Evolutionary conservation across 2,113 vertebrate genomes (phyloP).

Genomic region (Nothoprocta pentlandii): DNA sequence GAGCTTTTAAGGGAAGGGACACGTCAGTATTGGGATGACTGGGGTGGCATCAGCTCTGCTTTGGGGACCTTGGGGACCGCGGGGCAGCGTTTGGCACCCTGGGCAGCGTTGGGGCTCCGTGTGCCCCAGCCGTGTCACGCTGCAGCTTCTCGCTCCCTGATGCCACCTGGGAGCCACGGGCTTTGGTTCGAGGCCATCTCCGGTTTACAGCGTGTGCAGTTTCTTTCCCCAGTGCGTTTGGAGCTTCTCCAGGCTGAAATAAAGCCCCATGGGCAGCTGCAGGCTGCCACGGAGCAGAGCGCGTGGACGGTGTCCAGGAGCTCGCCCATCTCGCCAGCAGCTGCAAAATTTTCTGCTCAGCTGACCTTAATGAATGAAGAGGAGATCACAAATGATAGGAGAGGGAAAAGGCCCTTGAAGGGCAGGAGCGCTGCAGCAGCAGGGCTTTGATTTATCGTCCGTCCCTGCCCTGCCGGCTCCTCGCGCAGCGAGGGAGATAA

Average conservation of each 20-base stretch:
- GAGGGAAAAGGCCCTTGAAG: background rate
- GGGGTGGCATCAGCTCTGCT: background rate
- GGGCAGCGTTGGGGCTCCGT: accelerated
- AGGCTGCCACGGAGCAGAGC: background rate
- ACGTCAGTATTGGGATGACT: background rate
- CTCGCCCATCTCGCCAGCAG: background rate
- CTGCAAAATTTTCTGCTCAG: constrained; percentile 2
- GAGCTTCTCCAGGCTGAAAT: background rate
- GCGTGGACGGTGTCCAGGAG: constrained; percentile 7
- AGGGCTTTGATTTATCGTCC: background rate
- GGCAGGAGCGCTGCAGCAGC: background rate
- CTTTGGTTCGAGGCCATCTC: background rate
- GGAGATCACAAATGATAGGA: background rate
- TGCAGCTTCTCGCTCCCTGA: background rate
- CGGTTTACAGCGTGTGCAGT: accelerated
- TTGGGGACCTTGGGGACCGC: accelerated
- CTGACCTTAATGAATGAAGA: background rate
- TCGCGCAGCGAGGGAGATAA: background rate
- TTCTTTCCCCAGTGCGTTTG: background rate
- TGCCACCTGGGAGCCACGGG: background rate
- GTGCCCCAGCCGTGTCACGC: too few species aligned
- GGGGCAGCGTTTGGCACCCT: background rate
- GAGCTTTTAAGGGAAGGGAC: background rate
- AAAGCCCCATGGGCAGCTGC: constrained; percentile 39
- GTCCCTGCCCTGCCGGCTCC: background rate